Evolutionary conservation across 1,140 invertebrate genomes (phyloP).

Genomic region (Cydia pomonella): DNA sequence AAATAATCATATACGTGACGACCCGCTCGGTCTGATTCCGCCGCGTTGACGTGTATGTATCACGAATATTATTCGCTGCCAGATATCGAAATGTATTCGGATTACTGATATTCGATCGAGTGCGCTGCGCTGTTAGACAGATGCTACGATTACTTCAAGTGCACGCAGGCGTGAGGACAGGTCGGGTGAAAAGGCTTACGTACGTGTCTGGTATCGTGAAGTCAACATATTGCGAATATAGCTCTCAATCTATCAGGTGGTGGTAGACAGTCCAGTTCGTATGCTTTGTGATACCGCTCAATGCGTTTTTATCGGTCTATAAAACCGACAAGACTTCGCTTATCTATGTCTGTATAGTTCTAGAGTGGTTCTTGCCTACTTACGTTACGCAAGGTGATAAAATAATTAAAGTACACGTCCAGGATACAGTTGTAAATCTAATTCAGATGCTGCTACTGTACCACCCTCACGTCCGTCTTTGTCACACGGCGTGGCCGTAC

Average conservation of each 20-base stretch:
- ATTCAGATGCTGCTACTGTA: constrained; percentile 17
- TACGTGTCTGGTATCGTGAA: constrained; percentile 11
- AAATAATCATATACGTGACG: constrained; percentile 80
- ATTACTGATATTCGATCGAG: constrained; percentile 62
- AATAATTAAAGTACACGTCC: neutral
- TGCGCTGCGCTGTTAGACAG: constrained; percentile 52
- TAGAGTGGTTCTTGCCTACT: neutral
- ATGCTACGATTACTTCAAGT: constrained; percentile 59
- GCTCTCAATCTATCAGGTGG: neutral
- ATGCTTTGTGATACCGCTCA: neutral
- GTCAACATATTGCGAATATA: neutral
- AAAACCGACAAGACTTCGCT: neutral
- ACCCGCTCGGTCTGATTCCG: constrained; percentile 60
- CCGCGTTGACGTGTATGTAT: constrained; percentile 56
- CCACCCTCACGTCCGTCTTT: constrained; percentile 27
- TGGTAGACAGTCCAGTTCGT: neutral
- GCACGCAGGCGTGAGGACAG: constrained; percentile 44
- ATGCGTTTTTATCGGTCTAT: neutral
- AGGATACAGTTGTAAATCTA: constrained; percentile 17
- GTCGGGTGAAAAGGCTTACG: constrained; percentile 45
- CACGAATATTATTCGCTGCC: constrained; percentile 33
- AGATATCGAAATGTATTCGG: constrained; percentile 39
- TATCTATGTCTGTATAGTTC: too few relatives aligned
- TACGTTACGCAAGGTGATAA: constrained; percentile 1
- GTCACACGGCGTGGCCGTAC: constrained; percentile 26